Base-by-base conservation (phyloP, 2,888 invertebrate genomes). In the Mongoloraphidia duomilia region DNA sequence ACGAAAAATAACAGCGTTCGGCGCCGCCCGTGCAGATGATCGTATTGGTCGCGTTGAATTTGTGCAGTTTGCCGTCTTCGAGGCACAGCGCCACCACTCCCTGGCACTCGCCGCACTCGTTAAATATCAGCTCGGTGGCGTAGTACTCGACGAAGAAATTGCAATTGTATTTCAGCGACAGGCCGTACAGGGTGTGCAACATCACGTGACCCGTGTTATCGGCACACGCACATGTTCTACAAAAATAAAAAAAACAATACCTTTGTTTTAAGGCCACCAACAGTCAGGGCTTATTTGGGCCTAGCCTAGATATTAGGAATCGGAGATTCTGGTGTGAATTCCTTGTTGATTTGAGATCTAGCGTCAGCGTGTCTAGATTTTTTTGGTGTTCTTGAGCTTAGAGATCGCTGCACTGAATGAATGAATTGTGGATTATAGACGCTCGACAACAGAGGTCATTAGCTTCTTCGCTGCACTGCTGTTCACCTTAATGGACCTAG, bases 1-100 rank as follows among this genome's bases (percentile, higher is more conserved):
- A 95, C 38, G 94, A 93, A 76, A 96, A 96, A 71, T 87, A 98
- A 3, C 91, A 80, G 49, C 96, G 79, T 58, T 86, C 87, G 42
- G 82, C 85, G 47, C 89, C 89, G 38, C 90, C 90, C 2, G 89
- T 89, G n/a, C 89, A 88, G 50, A 90, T 65, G 49, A 84, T 76
- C 57, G 78, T 78, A 62, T 75, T 79, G 61, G 73, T 72, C 0
- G 78, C 76, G 61, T 77, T 76, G 71, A 79, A 79, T 39, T 49
- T 38, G 45, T 39, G 39, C 11, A 49, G 9, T 34, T 14, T 71
- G 33, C 84, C 84, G 57, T 82, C 82, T 62, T 84, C 83, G 46
- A 84, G 63, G 60, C 76, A 75, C 61, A 82, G 67, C 12, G 83
- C 82, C 41, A 80, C 69, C 1, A 82, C 75, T 13, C 80, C 80